Evolutionary conservation across 2,797 vertebrate species (phyloP).

Genomic region (Ambastaia sidthimunki): DNA sequence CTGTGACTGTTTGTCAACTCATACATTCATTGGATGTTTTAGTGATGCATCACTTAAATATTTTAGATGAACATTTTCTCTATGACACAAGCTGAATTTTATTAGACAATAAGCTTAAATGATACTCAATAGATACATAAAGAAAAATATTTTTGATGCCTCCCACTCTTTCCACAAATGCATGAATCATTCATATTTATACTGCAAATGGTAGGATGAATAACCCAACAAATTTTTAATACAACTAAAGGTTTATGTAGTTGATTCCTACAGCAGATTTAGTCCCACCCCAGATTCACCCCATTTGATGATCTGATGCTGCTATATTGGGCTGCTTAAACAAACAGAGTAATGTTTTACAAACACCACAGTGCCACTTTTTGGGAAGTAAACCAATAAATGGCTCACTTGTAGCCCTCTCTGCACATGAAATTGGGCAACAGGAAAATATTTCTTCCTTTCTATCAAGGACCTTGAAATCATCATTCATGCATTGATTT

Average conservation of each 20-base stretch:
- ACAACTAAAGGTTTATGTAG: too few relatives aligned
- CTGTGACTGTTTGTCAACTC: constrained; percentile 1
- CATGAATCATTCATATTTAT: too few relatives aligned
- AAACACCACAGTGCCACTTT: background rate
- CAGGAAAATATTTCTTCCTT: background rate
- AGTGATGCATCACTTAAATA: background rate
- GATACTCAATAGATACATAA: too few relatives aligned
- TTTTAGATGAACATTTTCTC: background rate
- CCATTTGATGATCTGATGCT: background rate
- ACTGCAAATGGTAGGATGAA: too few relatives aligned
- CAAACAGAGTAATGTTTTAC: background rate
- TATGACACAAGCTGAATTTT: background rate
- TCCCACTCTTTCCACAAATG: too few relatives aligned
- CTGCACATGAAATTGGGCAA: background rate
- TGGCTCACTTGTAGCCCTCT: background rate
- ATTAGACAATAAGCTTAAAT: too few relatives aligned
- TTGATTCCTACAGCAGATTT: background rate
- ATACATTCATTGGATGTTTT: background rate
- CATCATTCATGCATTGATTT: too few relatives aligned
- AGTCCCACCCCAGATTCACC: background rate
- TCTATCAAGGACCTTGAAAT: too few relatives aligned
- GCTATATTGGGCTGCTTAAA: too few relatives aligned
- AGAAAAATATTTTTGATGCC: too few relatives aligned
- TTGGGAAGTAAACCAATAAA: background rate
- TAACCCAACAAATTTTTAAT: too few relatives aligned